Conservation (phyloP, 2,113 vertebrate genomes). For the Podiceps cristatus region DNA sequence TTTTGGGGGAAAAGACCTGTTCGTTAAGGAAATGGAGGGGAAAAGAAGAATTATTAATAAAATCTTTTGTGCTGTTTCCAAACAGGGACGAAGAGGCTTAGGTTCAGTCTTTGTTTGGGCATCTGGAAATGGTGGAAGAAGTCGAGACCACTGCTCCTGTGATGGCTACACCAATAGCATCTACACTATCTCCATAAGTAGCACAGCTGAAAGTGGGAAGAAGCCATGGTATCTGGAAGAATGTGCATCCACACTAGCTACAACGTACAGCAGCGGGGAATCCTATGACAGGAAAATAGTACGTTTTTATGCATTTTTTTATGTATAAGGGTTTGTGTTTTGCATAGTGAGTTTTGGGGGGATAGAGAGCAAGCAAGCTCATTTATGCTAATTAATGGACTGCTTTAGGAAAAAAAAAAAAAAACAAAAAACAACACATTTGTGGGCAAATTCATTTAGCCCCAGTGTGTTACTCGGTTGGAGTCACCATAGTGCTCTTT, state of each 20-base stretch:
- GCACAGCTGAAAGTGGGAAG: constrained; percentile 96
- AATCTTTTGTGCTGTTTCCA: constrained; percentile 30
- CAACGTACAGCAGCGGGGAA: constrained; percentile 98
- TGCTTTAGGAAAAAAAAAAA: neutral
- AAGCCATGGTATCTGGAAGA: constrained; percentile 99
- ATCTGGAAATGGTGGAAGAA: constrained; percentile 96
- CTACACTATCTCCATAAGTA: constrained; percentile 98
- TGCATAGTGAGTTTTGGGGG: neutral
- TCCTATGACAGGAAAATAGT: constrained; percentile 98
- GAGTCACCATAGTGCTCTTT: neutral
- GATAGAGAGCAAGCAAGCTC: neutral
- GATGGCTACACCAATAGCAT: constrained; percentile 99
- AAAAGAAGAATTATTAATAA: neutral
- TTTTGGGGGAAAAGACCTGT: rapidly evolving
- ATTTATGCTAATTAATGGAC: neutral
- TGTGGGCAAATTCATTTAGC: neutral
- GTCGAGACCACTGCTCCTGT: constrained; percentile 97
- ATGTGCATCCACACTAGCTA: constrained; percentile 94
- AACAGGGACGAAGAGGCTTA: constrained; percentile 91
- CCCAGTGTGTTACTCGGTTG: neutral
- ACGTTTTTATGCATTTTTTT: constrained; percentile 49
- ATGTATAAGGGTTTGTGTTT: neutral
- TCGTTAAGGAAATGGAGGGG: neutral
- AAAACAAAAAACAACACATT: too few relatives aligned
- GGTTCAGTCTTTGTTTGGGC: constrained; percentile 99